Conservation (phyloP, 2,888 invertebrate genomes). For the Drosophila pseudotalamancana region DNA sequence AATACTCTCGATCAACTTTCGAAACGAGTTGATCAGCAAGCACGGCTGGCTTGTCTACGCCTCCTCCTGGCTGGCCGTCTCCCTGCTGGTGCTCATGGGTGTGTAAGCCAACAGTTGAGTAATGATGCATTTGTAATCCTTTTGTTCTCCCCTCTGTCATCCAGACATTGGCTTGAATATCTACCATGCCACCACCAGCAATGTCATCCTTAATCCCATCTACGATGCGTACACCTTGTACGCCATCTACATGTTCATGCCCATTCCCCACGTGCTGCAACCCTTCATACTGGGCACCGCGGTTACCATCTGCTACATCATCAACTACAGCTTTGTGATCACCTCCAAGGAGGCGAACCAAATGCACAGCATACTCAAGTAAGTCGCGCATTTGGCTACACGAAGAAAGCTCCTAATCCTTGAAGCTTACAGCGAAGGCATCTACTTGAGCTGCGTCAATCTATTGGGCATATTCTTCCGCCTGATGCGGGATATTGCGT, state of each 20-base stretch:
- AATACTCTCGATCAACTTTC: constrained; percentile 82
- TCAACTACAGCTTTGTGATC: constrained; percentile 85
- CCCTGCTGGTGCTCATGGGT: constrained; percentile 86
- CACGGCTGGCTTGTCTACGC: constrained; percentile 83
- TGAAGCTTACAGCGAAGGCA: constrained; percentile 85
- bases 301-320: constrained; percentile 88
- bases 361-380: constrained; percentile 85
- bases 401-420: neutral
- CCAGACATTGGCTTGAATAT: constrained; percentile 88
- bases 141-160: rapidly evolving
- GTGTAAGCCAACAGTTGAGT: constrained; percentile 9
- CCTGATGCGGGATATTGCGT: constrained; percentile 94
- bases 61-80: constrained; percentile 84
- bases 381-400: neutral
- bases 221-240: constrained; percentile 90
- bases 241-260: constrained; percentile 93
- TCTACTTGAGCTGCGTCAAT: constrained; percentile 88
- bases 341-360: constrained; percentile 75
- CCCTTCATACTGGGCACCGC: constrained; percentile 89
- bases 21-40: constrained; percentile 81
- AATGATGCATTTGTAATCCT: neutral
- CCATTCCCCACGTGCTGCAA: constrained; percentile 90
- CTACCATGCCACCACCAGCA: constrained; percentile 86
- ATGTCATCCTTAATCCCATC: constrained; percentile 87
- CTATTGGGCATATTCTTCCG: constrained; percentile 94